Evolutionary conservation across 1,140 invertebrate genomes (phyloP).

Genomic region (Pachypeltis micranthus): DNA sequence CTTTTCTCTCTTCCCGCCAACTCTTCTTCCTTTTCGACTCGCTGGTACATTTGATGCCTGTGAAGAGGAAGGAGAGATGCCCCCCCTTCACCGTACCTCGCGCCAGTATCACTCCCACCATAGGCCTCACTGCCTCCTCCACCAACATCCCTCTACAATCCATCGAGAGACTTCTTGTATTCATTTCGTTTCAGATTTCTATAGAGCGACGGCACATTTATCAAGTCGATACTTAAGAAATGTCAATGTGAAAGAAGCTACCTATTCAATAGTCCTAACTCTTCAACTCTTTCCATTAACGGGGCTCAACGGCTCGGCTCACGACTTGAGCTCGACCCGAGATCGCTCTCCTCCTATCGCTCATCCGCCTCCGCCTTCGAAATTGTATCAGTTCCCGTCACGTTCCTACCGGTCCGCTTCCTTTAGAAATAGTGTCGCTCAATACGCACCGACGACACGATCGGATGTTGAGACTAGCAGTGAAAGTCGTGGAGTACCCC

Average conservation of each 20-base stretch:
- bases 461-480: no score
- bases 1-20: not conserved
- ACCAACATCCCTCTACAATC: no score
- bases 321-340: no score
- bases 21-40: no score
- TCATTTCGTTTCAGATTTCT: slow-evolving; percentile 6
- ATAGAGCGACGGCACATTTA: slow-evolving; percentile 1
- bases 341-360: not conserved
- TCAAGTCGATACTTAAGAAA: slow-evolving; percentile 11
- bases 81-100: no score
- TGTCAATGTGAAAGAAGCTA: slow-evolving; percentile 15
- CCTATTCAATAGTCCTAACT: slow-evolving; percentile 10
- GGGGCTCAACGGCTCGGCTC: no score
- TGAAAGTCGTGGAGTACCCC: no score
- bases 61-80: no score
- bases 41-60: no score
- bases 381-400: not conserved
- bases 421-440: not conserved
- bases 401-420: not conserved
- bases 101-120: no score
- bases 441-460: slow-evolving; percentile 5
- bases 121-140: no score
- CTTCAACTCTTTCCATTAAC: slow-evolving; percentile 7
- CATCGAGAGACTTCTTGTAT: no score
- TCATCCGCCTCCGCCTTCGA: not conserved